Percentiles rank a stretch among this genome's conserved stretches.
These are phyloP conservation scores for Lutraria lutraria DNA, from an alignment of 2,888 invertebrate species.

Conservation along the genomic window DNA sequence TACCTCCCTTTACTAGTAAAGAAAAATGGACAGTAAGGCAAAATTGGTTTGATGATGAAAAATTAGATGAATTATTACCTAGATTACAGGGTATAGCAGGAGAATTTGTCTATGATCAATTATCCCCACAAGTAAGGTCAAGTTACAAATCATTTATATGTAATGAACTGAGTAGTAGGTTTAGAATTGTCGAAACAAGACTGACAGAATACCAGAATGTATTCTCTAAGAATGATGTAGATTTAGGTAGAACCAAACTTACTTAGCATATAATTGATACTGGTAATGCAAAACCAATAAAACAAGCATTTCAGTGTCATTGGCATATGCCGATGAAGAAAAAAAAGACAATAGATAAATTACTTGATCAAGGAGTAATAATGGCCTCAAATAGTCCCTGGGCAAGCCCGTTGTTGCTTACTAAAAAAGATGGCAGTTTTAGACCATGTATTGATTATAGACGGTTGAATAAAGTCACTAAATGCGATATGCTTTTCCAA, in stretches of 20 bases:
- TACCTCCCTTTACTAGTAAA: conserved; percentile 46
- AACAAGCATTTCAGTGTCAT: conserved; percentile 42
- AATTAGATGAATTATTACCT: too few relatives aligned
- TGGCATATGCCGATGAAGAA: conserved; percentile 48
- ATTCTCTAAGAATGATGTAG: conserved; percentile 48
- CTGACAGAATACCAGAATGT: conserved; percentile 31
- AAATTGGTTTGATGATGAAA: conserved; percentile 49
- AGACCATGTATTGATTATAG: conserved; percentile 63
- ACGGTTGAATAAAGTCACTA: conserved; percentile 40
- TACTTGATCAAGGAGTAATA: conserved; percentile 36
- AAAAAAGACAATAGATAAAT: conserved; percentile 43
- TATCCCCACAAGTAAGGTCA: too few relatives aligned
- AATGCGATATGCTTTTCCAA: too few relatives aligned
- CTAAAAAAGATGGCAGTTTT: too few relatives aligned
- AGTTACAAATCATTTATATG: neutral
- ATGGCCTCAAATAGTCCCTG: conserved; percentile 42
- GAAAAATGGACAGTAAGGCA: conserved; percentile 52
- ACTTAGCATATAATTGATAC: too few relatives aligned
- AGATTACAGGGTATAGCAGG: too few relatives aligned
- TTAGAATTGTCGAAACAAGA: too few relatives aligned
- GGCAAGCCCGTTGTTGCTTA: too few relatives aligned
- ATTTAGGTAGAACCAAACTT: conserved; percentile 49
- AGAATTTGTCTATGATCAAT: too few relatives aligned
- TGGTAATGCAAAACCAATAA: conserved; percentile 47
- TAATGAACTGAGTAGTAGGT: neutral